Evolutionary conservation across 2,797 vertebrate genomes (phyloP), one percentile per base, ranked within the genome.

Genomic region (Phoxinus dragarum): DNA sequence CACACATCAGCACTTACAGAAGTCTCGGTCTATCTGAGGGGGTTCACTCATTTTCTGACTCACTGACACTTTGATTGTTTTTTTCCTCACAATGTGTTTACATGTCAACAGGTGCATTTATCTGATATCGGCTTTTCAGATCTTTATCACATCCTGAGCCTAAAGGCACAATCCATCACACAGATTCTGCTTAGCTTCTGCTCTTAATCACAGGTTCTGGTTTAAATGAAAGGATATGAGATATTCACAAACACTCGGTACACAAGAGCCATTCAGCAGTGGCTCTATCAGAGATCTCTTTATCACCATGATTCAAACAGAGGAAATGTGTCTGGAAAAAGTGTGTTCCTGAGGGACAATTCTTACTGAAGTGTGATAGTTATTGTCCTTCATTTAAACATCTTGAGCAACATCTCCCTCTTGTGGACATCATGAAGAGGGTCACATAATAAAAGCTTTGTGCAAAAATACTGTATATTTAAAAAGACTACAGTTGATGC

Each of bases 131-230:
- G 87, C 72, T 49, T 80, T 82, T 88, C 84, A 88, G 88, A 88
- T 85, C 67, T 79, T 86, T 64, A 86, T 87, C 80, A 61, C 87
- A 86, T 87, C 88, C 69, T 86, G 91, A 91, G 90, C 93, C 94
- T 84, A 81, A 61, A 89, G 93, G 86, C 79, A 83, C 90, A 82
- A 94, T 94, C 94, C 94, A 86, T 95, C 94, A 93, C 91, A 40
- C 90, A 87, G 90, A 93, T 92, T 92, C 94, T 27, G 27, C 27
- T 82, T 84, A 88, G 67, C 89, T 93, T 95, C 93, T 93, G 92
- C 94, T 93, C 94, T 93, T 92, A 94, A 95, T 90, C 88, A 91
- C 86, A 81, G 89, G 91, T 88, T 93, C 92, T 92, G 92, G 74
- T 90, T 91, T 83, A 89, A 81, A 80, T 84, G 49, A 87, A 90